Evolutionary conservation across 2,113 vertebrate genomes (phyloP).

Genomic region (Carassius auratus): DNA sequence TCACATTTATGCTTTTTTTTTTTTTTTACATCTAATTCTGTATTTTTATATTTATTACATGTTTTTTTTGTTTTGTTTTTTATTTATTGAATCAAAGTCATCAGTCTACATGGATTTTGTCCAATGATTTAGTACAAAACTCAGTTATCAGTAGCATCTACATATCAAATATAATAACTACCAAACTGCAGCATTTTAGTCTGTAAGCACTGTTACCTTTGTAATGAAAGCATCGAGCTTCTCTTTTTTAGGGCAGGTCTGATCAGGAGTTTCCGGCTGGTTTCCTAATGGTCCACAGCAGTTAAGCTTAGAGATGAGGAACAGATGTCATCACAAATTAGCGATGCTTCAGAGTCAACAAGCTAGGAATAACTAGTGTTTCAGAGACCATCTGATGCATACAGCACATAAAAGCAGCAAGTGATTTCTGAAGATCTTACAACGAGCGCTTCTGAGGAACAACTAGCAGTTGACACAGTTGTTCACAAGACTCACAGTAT

Average conservation of each 20-base stretch:
- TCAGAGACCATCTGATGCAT: not conserved
- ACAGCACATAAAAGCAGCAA: constrained; percentile 6
- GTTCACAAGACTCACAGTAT: not conserved
- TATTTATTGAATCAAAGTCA: not conserved
- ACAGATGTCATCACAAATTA: not conserved
- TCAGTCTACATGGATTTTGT: not conserved
- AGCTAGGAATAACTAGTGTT: not conserved
- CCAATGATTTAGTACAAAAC: not conserved
- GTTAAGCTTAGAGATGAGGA: constrained; percentile 76
- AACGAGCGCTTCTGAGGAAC: not conserved
- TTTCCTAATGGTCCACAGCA: constrained; percentile 81
- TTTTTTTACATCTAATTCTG: not conserved
- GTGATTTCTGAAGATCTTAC: not conserved
- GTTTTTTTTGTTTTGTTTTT: not conserved
- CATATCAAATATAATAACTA: no score
- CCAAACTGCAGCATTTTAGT: no score
- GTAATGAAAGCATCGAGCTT: not conserved
- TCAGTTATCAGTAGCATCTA: no score
- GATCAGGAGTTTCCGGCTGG: constrained; percentile 50
- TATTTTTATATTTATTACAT: no score
- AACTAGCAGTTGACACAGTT: not conserved
- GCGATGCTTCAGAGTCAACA: not conserved
- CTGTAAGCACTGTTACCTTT: constrained; percentile 73
- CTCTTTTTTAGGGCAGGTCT: constrained; percentile 81
- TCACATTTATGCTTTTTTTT: not conserved